These are phyloP conservation scores for Ciconia nigra DNA, from an alignment of 2,797 vertebrate species.

Conservation along the genomic window DNA sequence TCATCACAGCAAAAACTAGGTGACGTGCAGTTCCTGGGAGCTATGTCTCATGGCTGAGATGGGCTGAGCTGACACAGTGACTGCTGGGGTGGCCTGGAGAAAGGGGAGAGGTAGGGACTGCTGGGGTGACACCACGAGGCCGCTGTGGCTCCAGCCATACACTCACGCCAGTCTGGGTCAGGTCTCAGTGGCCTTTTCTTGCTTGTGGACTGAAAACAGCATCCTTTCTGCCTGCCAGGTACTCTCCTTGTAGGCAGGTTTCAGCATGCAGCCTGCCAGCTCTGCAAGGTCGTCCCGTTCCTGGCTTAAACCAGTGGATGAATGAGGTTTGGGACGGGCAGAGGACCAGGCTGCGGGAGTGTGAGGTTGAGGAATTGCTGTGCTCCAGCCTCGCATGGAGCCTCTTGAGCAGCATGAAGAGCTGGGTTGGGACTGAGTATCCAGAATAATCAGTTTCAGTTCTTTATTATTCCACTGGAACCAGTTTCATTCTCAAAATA, in stretches of 20 bases:
- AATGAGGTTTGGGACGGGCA: not conserved
- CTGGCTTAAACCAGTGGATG: not conserved
- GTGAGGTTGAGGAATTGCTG: not conserved
- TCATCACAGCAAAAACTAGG: not conserved
- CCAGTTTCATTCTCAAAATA: not conserved
- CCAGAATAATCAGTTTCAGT: not conserved
- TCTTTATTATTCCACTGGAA: not conserved
- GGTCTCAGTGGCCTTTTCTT: not conserved
- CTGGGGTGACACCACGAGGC: not conserved
- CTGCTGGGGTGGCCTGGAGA: not conserved
- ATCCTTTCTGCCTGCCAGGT: not conserved
- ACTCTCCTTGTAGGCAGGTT: not conserved
- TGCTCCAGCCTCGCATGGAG: not conserved
- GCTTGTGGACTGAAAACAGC: not conserved
- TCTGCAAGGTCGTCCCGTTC: accelerated
- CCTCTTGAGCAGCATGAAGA: not conserved
- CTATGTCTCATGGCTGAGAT: accelerated
- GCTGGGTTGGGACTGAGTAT: not conserved
- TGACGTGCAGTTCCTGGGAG: accelerated
- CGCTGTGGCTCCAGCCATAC: accelerated
- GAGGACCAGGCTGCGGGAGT: not conserved
- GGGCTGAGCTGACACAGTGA: not conserved
- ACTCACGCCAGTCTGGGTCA: too few species aligned
- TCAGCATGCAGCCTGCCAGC: not conserved
- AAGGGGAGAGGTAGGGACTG: not conserved